These are phyloP conservation scores for Atrina japonica DNA, from an alignment of 2,888 invertebrate genomes.

Conservation along the genomic window DNA sequence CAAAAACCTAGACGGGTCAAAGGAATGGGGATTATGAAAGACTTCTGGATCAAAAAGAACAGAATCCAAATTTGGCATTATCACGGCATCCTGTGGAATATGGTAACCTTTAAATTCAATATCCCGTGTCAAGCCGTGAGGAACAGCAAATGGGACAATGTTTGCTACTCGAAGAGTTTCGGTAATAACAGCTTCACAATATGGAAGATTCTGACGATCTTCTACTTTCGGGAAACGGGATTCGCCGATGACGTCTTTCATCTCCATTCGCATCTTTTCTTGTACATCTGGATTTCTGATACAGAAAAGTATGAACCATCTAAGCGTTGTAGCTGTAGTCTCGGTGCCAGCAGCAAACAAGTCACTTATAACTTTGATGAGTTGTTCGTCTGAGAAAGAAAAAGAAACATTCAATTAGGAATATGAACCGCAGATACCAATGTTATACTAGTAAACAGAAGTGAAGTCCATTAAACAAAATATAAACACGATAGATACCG, in stretches of 20 bases:
- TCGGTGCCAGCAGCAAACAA: constrained; percentile 13
- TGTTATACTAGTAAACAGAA: too few relatives aligned
- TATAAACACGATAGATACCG: too few relatives aligned
- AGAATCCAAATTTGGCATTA: constrained; percentile 58
- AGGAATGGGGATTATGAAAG: constrained; percentile 61
- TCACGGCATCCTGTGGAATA: constrained; percentile 65
- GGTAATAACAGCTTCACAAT: constrained; percentile 1
- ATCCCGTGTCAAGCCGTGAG: constrained; percentile 55
- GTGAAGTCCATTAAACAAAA: too few relatives aligned
- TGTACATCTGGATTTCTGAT: constrained; percentile 20
- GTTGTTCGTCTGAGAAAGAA: constrained; percentile 1
- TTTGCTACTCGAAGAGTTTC: constrained; percentile 3
- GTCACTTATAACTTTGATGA: constrained; percentile 2
- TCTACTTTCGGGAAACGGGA: constrained; percentile 5
- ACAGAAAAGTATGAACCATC: constrained; percentile 7
- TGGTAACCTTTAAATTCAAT: constrained; percentile 63
- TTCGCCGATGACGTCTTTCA: constrained; percentile 1
- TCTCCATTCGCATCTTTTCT: constrained; percentile 8
- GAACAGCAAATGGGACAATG: constrained; percentile 5
- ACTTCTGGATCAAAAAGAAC: constrained; percentile 53
- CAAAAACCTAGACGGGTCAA: constrained; percentile 66
- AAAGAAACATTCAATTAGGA: not conserved
- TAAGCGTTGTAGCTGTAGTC: not conserved
- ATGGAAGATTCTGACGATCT: constrained; percentile 5
- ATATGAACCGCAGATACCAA: too few relatives aligned